Evolutionary conservation across 2,113 vertebrate genomes (phyloP).

Genomic region (Galeopterus variegatus): DNA sequence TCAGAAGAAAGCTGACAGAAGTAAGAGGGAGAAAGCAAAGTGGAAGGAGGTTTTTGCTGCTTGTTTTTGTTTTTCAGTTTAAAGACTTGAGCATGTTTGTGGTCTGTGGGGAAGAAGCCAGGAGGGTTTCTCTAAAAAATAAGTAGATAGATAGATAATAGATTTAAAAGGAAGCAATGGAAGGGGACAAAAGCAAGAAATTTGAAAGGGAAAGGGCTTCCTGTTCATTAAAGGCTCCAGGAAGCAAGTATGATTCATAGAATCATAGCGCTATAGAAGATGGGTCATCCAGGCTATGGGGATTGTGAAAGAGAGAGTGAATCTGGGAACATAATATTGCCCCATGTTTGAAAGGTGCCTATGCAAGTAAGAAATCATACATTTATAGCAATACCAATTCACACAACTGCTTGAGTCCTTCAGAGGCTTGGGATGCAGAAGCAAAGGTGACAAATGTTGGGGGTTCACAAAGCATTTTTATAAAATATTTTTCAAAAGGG

Average conservation of each 20-base stretch:
- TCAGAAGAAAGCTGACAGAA: background rate
- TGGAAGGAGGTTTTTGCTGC: background rate
- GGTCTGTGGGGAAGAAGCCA: background rate
- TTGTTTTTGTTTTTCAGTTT: constrained; percentile 12
- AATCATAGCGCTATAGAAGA: background rate
- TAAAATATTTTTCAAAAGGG: constrained; percentile 12
- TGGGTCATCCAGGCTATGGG: background rate
- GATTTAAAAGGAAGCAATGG: background rate
- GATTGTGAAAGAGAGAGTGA: background rate
- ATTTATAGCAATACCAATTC: background rate
- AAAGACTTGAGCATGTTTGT: background rate
- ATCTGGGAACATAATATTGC: background rate
- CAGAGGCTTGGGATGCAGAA: background rate
- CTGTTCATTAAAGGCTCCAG: background rate
- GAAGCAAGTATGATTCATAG: background rate
- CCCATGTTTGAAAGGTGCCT: background rate
- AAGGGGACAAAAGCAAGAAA: background rate
- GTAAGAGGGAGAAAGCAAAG: background rate
- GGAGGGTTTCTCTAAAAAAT: background rate
- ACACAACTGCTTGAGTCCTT: background rate
- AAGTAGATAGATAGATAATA: background rate
- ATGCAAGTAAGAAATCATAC: background rate
- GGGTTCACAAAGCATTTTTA: background rate
- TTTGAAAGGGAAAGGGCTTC: background rate
- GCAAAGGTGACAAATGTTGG: background rate